Conservation (phyloP, 2,797 vertebrate genomes). For the Cephalopachus bancanus region DNA sequence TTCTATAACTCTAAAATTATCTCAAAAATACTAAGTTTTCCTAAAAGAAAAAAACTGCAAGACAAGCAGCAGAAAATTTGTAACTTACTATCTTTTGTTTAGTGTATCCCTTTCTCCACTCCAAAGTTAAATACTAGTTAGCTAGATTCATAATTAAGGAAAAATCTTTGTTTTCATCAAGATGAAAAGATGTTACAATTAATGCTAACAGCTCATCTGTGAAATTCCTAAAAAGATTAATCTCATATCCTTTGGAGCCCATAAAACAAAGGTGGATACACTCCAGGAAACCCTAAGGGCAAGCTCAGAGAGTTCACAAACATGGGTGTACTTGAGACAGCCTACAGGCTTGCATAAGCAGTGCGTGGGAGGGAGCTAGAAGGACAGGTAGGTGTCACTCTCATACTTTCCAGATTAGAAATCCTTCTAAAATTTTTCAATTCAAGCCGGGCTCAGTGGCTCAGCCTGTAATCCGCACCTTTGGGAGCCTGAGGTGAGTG, state of each 20-base stretch:
- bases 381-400: neutral
- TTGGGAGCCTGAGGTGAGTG: too few relatives aligned
- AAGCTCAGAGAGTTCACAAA: neutral
- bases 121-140: slow-evolving; percentile 35
- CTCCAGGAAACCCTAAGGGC: neutral
- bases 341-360: neutral
- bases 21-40: neutral
- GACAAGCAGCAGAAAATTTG: neutral
- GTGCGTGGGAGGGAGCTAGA: neutral
- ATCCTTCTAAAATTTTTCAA: neutral
- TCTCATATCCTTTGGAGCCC: neutral
- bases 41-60: neutral
- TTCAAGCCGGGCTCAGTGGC: too few relatives aligned
- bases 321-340: neutral
- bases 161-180: neutral
- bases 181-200: slow-evolving; percentile 1
- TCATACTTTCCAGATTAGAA: neutral
- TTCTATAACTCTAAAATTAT: neutral
- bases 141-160: slow-evolving; percentile 37
- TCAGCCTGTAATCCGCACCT: too few relatives aligned
- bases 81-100: neutral
- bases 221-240: slow-evolving; percentile 4
- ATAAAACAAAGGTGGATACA: neutral
- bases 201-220: neutral
- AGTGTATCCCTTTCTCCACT: neutral